Evolutionary conservation across 2,797 vertebrate genomes (phyloP).

Genomic region (Hylomyscus alleni): DNA sequence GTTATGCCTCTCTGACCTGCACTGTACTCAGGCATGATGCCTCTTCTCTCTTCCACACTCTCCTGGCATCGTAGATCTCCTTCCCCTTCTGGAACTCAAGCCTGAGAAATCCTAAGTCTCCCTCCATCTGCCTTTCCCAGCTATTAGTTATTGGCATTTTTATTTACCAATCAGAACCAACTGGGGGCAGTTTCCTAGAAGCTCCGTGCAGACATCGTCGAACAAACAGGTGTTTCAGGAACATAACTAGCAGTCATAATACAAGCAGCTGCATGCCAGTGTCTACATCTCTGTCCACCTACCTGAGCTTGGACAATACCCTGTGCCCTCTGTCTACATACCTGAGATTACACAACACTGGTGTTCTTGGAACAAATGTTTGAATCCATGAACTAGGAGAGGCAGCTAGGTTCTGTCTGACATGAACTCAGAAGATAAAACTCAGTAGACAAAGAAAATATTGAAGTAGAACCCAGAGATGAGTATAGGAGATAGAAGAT

Average conservation of each 20-base stretch:
- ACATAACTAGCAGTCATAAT: too few relatives aligned
- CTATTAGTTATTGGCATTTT: too few relatives aligned
- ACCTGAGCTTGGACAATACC: not conserved
- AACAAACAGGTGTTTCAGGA: too few relatives aligned
- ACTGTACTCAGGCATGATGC: too few relatives aligned
- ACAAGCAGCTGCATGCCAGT: too few relatives aligned
- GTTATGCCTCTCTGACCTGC: too few relatives aligned
- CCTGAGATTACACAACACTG: not conserved
- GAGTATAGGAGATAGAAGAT: not conserved
- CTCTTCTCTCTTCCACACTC: too few relatives aligned
- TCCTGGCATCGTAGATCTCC: too few relatives aligned
- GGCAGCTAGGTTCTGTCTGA: not conserved
- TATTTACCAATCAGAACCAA: too few relatives aligned
- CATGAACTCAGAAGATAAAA: not conserved
- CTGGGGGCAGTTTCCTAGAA: too few relatives aligned
- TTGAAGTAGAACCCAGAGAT: not conserved
- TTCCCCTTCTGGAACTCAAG: not conserved
- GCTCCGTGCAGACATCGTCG: too few relatives aligned
- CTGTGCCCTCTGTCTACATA: not conserved
- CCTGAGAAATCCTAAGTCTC: not conserved
- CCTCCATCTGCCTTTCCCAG: too few relatives aligned
- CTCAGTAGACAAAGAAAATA: not conserved
- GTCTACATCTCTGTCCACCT: not conserved
- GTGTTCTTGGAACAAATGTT: not conserved
- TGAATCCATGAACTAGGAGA: not conserved